These are phyloP conservation scores for Pasiphila rectangulata DNA, from an alignment of 2,888 invertebrate genomes.

Conservation along the genomic window DNA sequence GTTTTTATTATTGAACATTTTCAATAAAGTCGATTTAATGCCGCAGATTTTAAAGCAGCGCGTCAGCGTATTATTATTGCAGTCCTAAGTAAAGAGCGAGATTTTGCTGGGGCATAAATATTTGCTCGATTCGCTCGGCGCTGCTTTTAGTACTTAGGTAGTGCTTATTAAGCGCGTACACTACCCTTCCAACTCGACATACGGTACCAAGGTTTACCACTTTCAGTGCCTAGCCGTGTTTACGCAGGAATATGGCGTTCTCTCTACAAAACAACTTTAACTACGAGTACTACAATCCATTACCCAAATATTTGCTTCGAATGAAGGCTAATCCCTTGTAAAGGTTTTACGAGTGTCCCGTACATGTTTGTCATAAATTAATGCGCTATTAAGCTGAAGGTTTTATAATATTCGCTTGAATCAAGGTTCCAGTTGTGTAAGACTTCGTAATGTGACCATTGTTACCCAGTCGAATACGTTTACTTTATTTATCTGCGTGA, in stretches of 20 bases:
- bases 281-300: slow-evolving; percentile 35
- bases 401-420: slow-evolving; percentile 4
- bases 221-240: slow-evolving; percentile 59
- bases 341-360: slow-evolving; percentile 2
- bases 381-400: slow-evolving; percentile 11
- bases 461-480: neutral
- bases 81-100: slow-evolving; percentile 34
- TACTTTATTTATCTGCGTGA: neutral
- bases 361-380: slow-evolving; percentile 5
- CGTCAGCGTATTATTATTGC: slow-evolving; percentile 30
- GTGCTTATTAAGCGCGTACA: slow-evolving; percentile 56
- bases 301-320: slow-evolving; percentile 26
- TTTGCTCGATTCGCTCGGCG: slow-evolving; percentile 52
- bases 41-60: slow-evolving; percentile 6
- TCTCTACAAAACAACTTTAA: slow-evolving; percentile 42
- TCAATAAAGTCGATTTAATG: slow-evolving; percentile 7
- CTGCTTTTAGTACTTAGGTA: slow-evolving; percentile 49
- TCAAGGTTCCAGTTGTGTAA: slow-evolving; percentile 20
- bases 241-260: slow-evolving; percentile 45
- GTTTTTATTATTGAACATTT: slow-evolving; percentile 2
- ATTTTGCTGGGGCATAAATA: slow-evolving; percentile 45
- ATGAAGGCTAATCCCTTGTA: slow-evolving; percentile 22
- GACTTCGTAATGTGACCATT: slow-evolving; percentile 5
- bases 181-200: slow-evolving; percentile 58
- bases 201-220: slow-evolving; percentile 78